Base-by-base conservation (phyloP, 1,140 invertebrate genomes). In the Hetaerina americana region DNA sequence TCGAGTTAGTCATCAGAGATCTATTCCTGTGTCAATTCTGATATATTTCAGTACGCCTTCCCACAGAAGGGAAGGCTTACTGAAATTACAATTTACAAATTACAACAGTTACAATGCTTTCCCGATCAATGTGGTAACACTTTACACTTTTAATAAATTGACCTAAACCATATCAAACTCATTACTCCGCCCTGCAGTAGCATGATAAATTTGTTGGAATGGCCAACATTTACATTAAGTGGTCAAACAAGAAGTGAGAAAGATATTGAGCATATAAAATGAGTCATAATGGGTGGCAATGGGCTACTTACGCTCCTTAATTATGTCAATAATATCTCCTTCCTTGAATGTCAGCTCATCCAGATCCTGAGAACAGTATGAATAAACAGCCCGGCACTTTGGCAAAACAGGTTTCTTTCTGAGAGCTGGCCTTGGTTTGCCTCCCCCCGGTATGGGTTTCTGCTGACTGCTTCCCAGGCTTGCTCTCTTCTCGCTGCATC, bases 311-410 rank as follows among this genome's bases (percentile, higher is more conserved):
- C 88, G 83, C 85, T 90, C 87, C 79, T 87, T 84, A 0, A 90
- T 76, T 27, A 91, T 82, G 73, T 89, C 86, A 71, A 91, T 83
- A 12, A 87, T 76, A 69, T 90, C 88, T 18, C 86, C 86, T 75
- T 87, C 87, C 69, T 84, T 82, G 29, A 91, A 85, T 31, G 80
- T 83, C 0, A 91, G 78, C 78, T 91, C 89, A 78, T 90, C 89
- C 0, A 87, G 82, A 79, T 90, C 89, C 76, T 86, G 85, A 5
- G 89, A 87, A 75, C 84, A 85, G 75, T 91, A 91, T 29, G 86
- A 83, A 78, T 88, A 91, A 18, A 91, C 76, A 40, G 87, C 87
- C 73, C 82, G 82, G 68, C 85, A 86, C 75, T 84, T 82, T 18
- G 87, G 88, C 26, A 87, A 66, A 79, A 78, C 72, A 6, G 80